Evolutionary conservation across 2,797 vertebrate species (phyloP).

Genomic region (Enoplosus armatus): DNA sequence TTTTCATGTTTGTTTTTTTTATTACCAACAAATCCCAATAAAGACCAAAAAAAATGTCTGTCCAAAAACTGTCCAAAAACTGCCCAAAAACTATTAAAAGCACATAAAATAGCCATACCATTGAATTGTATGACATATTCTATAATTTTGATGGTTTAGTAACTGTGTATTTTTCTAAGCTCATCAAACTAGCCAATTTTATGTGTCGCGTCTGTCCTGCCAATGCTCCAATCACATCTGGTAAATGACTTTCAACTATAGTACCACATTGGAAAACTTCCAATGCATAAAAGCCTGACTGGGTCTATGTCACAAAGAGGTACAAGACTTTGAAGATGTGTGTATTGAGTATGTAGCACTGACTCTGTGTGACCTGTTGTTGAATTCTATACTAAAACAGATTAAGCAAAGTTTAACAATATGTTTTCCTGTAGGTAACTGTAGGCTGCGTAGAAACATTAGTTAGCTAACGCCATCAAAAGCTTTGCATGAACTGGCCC

Average conservation of each 20-base stretch:
- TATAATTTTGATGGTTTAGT: neutral
- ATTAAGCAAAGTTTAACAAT: slow-evolving; percentile 9
- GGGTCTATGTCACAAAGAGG: neutral
- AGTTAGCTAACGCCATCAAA: neutral
- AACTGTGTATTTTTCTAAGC: neutral
- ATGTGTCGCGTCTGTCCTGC: neutral
- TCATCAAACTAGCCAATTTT: neutral
- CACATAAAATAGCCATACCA: neutral
- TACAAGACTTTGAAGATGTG: neutral
- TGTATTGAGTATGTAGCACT: neutral
- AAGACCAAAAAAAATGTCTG: neutral
- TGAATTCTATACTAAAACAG: neutral
- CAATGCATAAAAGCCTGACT: neutral
- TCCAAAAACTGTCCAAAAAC: no score
- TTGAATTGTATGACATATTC: neutral
- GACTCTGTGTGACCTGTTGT: neutral
- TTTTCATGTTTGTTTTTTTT: neutral
- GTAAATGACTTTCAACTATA: neutral
- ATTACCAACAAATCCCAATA: neutral
- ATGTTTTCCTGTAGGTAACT: neutral
- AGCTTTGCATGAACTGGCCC: neutral
- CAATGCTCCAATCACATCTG: neutral
- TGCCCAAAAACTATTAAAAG: slow-evolving; percentile 2
- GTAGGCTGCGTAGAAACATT: neutral
- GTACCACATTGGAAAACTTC: neutral